A percentile compares a stretch with the other conserved stretches of the same genome.
These are phyloP conservation scores for Synanthedon andrenaeformis DNA, from an alignment of 2,888 invertebrate genomes.

Conservation along the genomic window DNA sequence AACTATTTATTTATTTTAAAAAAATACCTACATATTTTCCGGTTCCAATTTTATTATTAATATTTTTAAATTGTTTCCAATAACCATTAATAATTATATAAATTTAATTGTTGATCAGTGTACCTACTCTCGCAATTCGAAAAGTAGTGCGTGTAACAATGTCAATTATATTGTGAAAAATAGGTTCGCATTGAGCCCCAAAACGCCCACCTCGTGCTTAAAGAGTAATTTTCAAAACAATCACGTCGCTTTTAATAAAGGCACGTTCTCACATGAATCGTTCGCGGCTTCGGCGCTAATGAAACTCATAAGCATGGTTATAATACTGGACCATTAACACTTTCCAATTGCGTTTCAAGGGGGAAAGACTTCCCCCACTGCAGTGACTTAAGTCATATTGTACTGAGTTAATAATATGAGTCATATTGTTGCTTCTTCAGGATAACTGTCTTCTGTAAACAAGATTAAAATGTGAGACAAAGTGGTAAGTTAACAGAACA, in stretches of 20 bases:
- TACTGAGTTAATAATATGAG: background rate
- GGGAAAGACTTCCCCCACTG: conserved; percentile 42
- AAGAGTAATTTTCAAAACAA: conserved; percentile 53
- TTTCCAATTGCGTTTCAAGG: conserved; percentile 49
- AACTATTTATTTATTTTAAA: no score
- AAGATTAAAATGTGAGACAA: no score
- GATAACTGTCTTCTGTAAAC: no score
- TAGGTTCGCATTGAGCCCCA: conserved; percentile 5
- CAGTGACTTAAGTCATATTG: background rate
- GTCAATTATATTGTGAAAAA: conserved; percentile 7
- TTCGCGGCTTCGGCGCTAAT: conserved; percentile 56
- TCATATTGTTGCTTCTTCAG: background rate
- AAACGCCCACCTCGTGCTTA: conserved; percentile 17
- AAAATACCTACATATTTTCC: no score
- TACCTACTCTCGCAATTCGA: background rate
- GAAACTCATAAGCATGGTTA: conserved; percentile 61
- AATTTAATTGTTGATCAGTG: no score
- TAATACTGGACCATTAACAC: conserved; percentile 57
- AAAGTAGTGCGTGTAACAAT: background rate
- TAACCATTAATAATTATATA: no score
- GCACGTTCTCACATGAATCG: conserved; percentile 62
- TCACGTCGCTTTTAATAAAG: conserved; percentile 59
- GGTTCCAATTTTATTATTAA: no score
- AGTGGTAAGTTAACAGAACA: no score
- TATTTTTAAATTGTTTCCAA: no score